Conservation (phyloP, 2,888 invertebrate genomes). For the Suillia variegata region DNA sequence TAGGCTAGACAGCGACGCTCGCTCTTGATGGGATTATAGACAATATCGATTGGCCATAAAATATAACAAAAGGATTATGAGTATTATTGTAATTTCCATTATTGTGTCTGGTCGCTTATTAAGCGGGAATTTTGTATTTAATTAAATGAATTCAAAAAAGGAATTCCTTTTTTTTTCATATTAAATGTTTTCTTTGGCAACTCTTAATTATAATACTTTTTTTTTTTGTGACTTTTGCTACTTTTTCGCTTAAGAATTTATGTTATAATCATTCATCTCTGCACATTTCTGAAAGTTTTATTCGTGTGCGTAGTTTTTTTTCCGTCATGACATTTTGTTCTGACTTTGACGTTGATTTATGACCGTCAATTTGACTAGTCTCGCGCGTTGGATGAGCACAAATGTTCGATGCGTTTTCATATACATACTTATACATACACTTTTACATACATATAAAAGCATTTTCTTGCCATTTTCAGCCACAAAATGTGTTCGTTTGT, state of each 20-base stretch:
- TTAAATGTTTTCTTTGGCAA: background rate
- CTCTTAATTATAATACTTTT: too few species aligned
- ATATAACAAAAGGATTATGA: background rate
- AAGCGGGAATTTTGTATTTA: too few species aligned
- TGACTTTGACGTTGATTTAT: slow-evolving; percentile 12
- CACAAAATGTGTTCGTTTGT: background rate
- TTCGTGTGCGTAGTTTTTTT: background rate
- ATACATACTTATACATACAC: background rate
- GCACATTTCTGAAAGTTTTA: background rate
- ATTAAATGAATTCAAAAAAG: too few species aligned
- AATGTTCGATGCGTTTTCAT: too few species aligned
- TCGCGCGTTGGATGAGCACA: too few species aligned
- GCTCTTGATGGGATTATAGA: background rate
- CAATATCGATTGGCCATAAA: background rate
- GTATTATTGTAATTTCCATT: too few species aligned
- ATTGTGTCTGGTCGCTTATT: too few species aligned
- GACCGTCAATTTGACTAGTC: background rate
- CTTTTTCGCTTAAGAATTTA: too few species aligned
- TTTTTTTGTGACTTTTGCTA: too few species aligned
- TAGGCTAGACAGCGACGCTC: background rate
- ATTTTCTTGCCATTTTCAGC: background rate
- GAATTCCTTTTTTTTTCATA: too few species aligned
- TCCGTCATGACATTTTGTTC: slow-evolving; percentile 4
- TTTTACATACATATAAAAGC: background rate
- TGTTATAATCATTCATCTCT: too few species aligned